phyloP scores from a whole-genome alignment of 1,140 invertebrate species.

The Formica selysi region DNA sequence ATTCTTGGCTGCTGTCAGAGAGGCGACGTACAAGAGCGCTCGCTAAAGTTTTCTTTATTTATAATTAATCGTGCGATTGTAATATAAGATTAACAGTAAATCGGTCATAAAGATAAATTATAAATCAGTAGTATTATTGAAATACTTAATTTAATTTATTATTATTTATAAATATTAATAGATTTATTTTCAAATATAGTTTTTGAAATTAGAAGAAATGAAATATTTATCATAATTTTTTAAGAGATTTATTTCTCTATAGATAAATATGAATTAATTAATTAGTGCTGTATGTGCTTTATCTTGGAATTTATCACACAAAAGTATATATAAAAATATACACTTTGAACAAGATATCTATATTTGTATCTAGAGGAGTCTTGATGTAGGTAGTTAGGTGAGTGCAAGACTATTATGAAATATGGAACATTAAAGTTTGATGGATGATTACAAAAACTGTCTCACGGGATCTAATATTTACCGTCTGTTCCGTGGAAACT shows the following conservation, averaged over 20 bases:
- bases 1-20: slow-evolving; percentile 5
- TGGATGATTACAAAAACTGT: slow-evolving; percentile 51
- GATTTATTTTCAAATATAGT: not conserved
- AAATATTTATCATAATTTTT: no score
- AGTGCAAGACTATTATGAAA: slow-evolving; percentile 42
- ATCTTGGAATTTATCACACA: not conserved
- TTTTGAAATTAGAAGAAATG: not conserved
- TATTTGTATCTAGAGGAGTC: not conserved
- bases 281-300: not conserved
- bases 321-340: not conserved
- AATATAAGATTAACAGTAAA: no score
- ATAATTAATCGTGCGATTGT: not conserved
- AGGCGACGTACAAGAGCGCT: not conserved
- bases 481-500: slow-evolving; percentile 43
- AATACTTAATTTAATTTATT: no score
- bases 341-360: slow-evolving; percentile 6
- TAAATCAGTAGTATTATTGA: no score
- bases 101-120: no score
- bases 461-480: slow-evolving; percentile 42
- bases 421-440: slow-evolving; percentile 44
- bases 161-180: not conserved
- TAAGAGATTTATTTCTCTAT: no score
- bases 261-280: not conserved
- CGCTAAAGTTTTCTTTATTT: not conserved
- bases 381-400: not conserved